Percentiles rank a stretch among this genome's conserved stretches.
Evolutionary conservation across 2,888 invertebrate genomes (phyloP).

Genomic region (Drosophila paranaensis): DNA sequence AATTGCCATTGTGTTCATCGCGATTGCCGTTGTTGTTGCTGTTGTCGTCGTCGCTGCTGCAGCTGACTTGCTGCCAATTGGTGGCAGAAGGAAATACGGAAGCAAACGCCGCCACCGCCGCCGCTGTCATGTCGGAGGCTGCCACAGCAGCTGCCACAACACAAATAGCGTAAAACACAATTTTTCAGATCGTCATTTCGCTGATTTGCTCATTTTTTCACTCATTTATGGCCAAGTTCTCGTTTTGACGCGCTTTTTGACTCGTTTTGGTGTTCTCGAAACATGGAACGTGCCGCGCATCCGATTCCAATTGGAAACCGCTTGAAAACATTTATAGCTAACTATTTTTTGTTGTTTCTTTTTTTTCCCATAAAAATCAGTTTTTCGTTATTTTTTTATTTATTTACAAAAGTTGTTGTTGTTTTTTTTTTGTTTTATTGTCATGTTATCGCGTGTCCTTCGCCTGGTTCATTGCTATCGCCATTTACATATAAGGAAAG

Average conservation of each 20-base stretch:
- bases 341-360: slow-evolving; percentile 11
- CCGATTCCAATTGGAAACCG: slow-evolving; percentile 37
- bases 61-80: slow-evolving; percentile 27
- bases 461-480: slow-evolving; percentile 47
- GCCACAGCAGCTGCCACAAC: slow-evolving; percentile 44
- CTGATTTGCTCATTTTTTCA: not conserved
- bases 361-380: slow-evolving; percentile 3
- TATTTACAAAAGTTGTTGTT: slow-evolving; percentile 25
- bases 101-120: slow-evolving; percentile 28
- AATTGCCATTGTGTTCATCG: slow-evolving; percentile 47
- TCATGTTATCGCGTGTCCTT: slow-evolving; percentile 36
- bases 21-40: slow-evolving; percentile 28
- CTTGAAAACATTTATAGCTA: slow-evolving; percentile 28
- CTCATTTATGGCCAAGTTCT: slow-evolving; percentile 41
- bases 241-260: slow-evolving; percentile 21
- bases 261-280: slow-evolving; percentile 40
- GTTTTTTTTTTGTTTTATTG: slow-evolving; percentile 3
- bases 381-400: slow-evolving; percentile 11
- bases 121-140: slow-evolving; percentile 18
- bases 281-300: slow-evolving; percentile 67
- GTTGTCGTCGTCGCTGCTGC: slow-evolving; percentile 22
- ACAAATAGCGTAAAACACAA: slow-evolving; percentile 52
- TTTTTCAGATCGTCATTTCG: slow-evolving; percentile 8
- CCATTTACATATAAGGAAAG: slow-evolving; percentile 36
- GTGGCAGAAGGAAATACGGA: slow-evolving; percentile 48